Conservation (phyloP, 1,140 invertebrate genomes). For the Scaptomyza graminum region DNA sequence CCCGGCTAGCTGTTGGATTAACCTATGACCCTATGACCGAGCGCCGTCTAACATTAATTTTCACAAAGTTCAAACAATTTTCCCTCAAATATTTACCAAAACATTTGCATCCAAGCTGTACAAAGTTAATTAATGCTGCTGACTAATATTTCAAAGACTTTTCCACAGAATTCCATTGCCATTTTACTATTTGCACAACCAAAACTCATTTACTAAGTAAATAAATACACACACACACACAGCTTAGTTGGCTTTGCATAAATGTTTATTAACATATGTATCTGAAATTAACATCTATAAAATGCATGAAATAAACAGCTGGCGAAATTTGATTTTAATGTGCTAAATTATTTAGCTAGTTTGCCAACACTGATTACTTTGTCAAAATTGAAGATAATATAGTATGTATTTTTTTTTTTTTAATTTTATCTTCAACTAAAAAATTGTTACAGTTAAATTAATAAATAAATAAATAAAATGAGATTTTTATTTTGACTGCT, state of each 20-base stretch:
- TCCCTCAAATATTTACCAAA: slow-evolving; percentile 56
- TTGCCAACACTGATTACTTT: slow-evolving; percentile 1
- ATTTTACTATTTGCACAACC: slow-evolving; percentile 22
- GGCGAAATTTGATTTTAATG: neutral
- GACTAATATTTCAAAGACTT: slow-evolving; percentile 29
- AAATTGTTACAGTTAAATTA: no score
- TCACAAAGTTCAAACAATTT: slow-evolving; percentile 30
- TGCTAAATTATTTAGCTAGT: neutral
- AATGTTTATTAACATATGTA: slow-evolving; percentile 24
- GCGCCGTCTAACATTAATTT: slow-evolving; percentile 15
- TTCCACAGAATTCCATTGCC: slow-evolving; percentile 1
- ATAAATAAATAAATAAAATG: no score
- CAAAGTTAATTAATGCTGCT: slow-evolving; percentile 36
- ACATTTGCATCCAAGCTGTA: slow-evolving; percentile 29
- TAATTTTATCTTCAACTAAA: no score
- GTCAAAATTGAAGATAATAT: neutral
- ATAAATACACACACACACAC: slow-evolving; percentile 5
- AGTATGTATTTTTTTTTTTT: no score
- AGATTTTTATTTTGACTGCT: no score
- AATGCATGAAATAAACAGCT: slow-evolving; percentile 1
- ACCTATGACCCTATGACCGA: slow-evolving; percentile 63
- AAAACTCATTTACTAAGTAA: slow-evolving; percentile 40
- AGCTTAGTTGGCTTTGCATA: slow-evolving; percentile 18
- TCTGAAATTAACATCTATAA: neutral
- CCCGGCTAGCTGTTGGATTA: slow-evolving; percentile 46